Evolutionary conservation across 1,140 invertebrate species (phyloP).

Genomic region (Atta cephalotes): DNA sequence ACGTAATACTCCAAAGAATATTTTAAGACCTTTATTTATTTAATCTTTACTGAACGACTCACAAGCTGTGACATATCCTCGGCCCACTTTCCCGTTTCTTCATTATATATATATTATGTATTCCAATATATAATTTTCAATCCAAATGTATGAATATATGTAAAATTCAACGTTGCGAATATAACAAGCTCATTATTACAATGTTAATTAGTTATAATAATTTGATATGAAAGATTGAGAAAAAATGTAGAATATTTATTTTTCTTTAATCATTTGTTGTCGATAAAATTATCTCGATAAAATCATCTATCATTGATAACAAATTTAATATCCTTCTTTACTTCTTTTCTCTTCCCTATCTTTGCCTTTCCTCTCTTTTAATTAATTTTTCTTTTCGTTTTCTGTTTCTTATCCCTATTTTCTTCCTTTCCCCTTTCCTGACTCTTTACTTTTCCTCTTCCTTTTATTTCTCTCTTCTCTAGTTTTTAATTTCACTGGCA

Average conservation of each 20-base stretch:
- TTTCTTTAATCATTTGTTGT: background rate
- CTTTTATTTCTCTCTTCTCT: background rate
- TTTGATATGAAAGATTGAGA: background rate
- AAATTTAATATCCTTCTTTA: background rate
- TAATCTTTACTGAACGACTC: slow-evolving; percentile 33
- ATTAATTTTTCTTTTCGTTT: background rate
- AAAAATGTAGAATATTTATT: background rate
- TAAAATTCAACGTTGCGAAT: background rate
- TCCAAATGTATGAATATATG: background rate
- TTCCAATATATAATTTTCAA: slow-evolving; percentile 22
- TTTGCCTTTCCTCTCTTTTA: background rate
- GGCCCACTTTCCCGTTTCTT: slow-evolving; percentile 36
- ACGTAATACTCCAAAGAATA: slow-evolving; percentile 44
- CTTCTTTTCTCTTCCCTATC: background rate
- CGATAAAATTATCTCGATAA: background rate
- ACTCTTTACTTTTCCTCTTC: background rate
- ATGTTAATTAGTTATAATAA: background rate
- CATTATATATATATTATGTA: slow-evolving; percentile 7
- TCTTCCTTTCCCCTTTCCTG: background rate
- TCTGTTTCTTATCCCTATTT: background rate
- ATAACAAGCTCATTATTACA: background rate
- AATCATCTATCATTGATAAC: background rate
- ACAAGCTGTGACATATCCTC: slow-evolving; percentile 52
- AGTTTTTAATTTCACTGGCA: background rate
- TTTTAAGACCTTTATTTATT: slow-evolving; percentile 55